Base-by-base conservation (phyloP, 2,888 invertebrate genomes). In the Taphrorychus bicolor region DNA sequence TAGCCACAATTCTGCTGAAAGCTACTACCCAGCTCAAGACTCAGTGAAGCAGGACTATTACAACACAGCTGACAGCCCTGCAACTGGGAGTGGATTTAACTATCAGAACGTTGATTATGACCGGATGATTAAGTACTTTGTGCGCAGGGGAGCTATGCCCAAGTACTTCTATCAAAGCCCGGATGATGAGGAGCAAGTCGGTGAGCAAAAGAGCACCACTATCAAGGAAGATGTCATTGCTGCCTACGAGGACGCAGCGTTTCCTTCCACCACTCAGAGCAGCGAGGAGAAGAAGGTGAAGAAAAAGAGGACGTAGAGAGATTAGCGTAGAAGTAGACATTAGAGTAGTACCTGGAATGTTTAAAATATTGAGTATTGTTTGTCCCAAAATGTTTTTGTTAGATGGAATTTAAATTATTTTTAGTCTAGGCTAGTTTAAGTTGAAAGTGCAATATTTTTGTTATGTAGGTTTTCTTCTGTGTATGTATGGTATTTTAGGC, bases 61-160 rank as follows among this genome's bases (percentile, higher is more conserved):
- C 17, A 49, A 41, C 18, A 52, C 18, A 5, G 23, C 32, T 3
- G 32, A 56, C 17, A 49, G 22, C 3, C 56, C 61, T 5, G 41
- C 21, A 2, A 21, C 59, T 21, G 57, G 40, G 5, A 2, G 5
- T 19, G 16, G 22, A 4, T 61, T 32, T 19, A 61, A 66, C 18
- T 65, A 69, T 54, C 61, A 66, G 49, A 58, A 59, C 16, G 23
- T 63, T 9, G 60, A 65, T 21, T 69, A 61, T 14, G 62, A 62
- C 0, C 52, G 58, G n/a, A 69, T 69, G 69, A 56, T 53, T 4
- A 66, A 59, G 54, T 70, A 70, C 56, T 70, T 66, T 24, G 24
- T 52, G 2, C 48, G 51, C 32, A 53, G 70, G 11, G 59, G 66
- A 5, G 62, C 59, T 1, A 49, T 65, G 61, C 60, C 65, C 7